These are phyloP conservation scores for Meliscaeva auricollis DNA, from an alignment of 2,888 invertebrate genomes.

Conservation along the genomic window DNA sequence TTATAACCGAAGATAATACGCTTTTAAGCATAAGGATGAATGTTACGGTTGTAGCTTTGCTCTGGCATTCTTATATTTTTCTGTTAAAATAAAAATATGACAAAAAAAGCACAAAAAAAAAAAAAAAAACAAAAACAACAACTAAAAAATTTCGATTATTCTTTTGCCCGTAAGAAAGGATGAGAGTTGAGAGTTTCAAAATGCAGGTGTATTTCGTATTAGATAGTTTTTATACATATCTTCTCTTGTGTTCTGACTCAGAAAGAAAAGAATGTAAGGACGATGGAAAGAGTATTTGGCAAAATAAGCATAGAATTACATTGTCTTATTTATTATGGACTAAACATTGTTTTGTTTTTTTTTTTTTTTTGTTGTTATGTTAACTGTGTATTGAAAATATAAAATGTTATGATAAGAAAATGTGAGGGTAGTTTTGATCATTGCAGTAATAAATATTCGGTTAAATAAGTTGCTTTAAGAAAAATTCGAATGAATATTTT, in stretches of 20 bases:
- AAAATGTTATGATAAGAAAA: constrained; percentile 60
- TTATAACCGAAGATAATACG: constrained; percentile 75
- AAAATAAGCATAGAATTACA: constrained; percentile 64
- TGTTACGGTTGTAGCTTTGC: constrained; percentile 57
- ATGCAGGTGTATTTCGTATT: constrained; percentile 60
- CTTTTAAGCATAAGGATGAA: constrained; percentile 75
- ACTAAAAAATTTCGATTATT: constrained; percentile 64
- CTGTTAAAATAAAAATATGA: constrained; percentile 17
- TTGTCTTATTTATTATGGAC: constrained; percentile 54
- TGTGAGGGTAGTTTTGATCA: constrained; percentile 38
- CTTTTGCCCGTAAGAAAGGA: constrained; percentile 65
- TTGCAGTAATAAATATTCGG: not conserved
- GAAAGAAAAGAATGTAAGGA: not conserved
- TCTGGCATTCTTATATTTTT: constrained; percentile 58
- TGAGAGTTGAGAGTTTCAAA: constrained; percentile 54
- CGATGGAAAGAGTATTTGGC: not conserved
- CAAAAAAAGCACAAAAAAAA: too few relatives aligned
- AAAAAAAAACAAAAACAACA: not conserved
- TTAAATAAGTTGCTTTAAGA: too few relatives aligned
- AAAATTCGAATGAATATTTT: too few relatives aligned
- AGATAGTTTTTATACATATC: constrained; percentile 23
- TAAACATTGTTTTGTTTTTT: constrained; percentile 42
- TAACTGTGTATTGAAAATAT: constrained; percentile 64
- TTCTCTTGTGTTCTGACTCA: constrained; percentile 13
- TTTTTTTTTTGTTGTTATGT: constrained; percentile 25